Percentiles rank a stretch among this genome's conserved stretches.
Conservation (phyloP, 1,140 invertebrate species). For the Euschistus heros region DNA sequence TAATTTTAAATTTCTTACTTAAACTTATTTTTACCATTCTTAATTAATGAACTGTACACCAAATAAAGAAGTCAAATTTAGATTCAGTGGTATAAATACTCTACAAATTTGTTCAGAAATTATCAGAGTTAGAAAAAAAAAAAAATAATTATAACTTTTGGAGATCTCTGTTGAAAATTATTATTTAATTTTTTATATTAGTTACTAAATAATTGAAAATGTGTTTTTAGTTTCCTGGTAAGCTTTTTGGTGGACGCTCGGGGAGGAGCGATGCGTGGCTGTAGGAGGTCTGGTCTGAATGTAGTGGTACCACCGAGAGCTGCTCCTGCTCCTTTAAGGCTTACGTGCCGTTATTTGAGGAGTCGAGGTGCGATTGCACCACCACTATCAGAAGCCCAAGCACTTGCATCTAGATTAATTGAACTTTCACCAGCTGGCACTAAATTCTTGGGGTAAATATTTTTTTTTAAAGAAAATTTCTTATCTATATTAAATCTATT, state of each 20-base stretch:
- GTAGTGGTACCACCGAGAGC: slow-evolving; percentile 91
- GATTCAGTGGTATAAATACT: too few species aligned
- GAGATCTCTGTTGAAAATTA: not conserved
- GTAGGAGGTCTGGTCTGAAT: slow-evolving; percentile 85
- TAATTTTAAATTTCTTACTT: too few species aligned
- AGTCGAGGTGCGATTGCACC: slow-evolving; percentile 64
- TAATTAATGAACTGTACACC: too few species aligned
- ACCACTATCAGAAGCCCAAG: slow-evolving; percentile 91
- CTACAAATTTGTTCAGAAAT: too few species aligned
- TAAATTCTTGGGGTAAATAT: slow-evolving; percentile 80
- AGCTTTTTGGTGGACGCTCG: slow-evolving; percentile 95
- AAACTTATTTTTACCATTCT: too few species aligned
- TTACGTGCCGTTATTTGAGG: slow-evolving; percentile 85
- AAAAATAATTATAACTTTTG: not conserved
- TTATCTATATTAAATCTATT: too few species aligned
- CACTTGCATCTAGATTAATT: slow-evolving; percentile 78
- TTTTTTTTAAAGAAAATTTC: too few species aligned
- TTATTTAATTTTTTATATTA: not conserved
- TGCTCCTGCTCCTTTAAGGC: slow-evolving; percentile 81
- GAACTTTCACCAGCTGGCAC: slow-evolving; percentile 91
- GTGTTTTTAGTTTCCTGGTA: slow-evolving; percentile 71
- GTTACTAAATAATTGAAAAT: not conserved
- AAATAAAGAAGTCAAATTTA: too few species aligned
- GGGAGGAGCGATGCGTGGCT: slow-evolving; percentile 92
- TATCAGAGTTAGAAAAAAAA: not conserved